Evolutionary conservation across 2,888 invertebrate species (phyloP), one percentile per base, ranked within the genome.

Genomic region (Tetropium fuscum): DNA sequence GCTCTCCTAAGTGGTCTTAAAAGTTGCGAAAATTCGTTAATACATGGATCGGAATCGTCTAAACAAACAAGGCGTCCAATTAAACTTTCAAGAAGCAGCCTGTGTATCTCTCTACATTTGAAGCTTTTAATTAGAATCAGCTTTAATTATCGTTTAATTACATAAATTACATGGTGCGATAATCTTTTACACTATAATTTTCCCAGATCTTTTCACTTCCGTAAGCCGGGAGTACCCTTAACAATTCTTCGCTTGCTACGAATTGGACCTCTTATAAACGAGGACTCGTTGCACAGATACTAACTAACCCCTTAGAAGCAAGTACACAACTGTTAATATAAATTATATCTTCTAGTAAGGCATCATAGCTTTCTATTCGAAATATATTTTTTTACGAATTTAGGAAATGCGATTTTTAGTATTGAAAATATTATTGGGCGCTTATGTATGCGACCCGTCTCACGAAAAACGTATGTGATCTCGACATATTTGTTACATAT

Each of bases 111-210:
- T 67, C 66, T 70, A 66, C 70, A 64, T 66, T 64, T 63, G 68
- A 59, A 63, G 70, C 68, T 71, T 71, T 70, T 69, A 71, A 71
- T 72, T 71, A 71, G 69, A 62, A 69, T 54, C 63, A 60, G 63
- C 68, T 64, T 69, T 70, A 71, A 72, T 71, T 71, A 71, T 70
- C 68, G 69, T 66, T 67, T 70, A 70, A 72, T 71, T 71, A 70
- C 68, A 58, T 60, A 58, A 66, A 69, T 72, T 70, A 63, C 48
- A 62, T 55, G 60, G 57, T 57, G 48, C 48, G 56, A 57, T 66
- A 60, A 64, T 60, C 55, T 58, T 59, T 43, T 56, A 19, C 59
- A 64, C 61, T 63, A 55, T 64, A 64, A 67, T 67, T 64, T n/a
- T 63, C 53, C 45, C 40, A 56, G 49, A 66, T 60, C 61, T 59